Conservation (phyloP, 92 coral and sea anemone species). For the Scolanthus callimorphus region DNA sequence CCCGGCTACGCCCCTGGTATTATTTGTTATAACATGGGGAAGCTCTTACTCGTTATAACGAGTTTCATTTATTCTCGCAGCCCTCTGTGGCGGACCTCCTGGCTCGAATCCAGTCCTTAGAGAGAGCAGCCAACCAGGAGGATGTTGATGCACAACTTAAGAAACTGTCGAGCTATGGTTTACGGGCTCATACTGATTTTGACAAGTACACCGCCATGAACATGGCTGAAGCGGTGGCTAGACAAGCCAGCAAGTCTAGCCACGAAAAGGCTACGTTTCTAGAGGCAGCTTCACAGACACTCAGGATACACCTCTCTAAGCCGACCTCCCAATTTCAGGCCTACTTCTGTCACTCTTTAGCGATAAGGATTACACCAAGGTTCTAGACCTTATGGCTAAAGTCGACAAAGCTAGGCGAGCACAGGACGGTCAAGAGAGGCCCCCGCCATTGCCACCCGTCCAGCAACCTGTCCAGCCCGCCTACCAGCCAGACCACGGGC, state of each 20-base stretch:
- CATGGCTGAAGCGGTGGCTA: not conserved
- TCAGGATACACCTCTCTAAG: not conserved
- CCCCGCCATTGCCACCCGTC: no score
- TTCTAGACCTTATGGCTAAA: not conserved
- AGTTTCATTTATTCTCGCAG: no score
- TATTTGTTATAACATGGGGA: no score
- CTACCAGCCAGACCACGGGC: no score
- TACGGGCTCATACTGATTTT: not conserved
- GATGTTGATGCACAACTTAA: not conserved
- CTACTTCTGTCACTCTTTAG: not conserved
- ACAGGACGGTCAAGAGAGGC: no score
- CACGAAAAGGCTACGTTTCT: not conserved
- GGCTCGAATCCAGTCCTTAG: not conserved
- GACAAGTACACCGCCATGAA: constrained; percentile 4
- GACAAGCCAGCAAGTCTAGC: not conserved
- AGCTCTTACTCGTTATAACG: no score
- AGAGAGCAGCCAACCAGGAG: not conserved
- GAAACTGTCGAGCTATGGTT: not conserved
- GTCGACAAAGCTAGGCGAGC: no score
- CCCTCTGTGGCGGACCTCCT: not conserved
- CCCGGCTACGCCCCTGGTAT: no score
- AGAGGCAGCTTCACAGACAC: not conserved
- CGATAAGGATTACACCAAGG: not conserved
- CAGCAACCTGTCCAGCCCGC: no score
- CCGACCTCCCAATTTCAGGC: no score